Evolutionary conservation across 2,888 invertebrate genomes (phyloP).

Genomic region (Cyclophora punctaria): DNA sequence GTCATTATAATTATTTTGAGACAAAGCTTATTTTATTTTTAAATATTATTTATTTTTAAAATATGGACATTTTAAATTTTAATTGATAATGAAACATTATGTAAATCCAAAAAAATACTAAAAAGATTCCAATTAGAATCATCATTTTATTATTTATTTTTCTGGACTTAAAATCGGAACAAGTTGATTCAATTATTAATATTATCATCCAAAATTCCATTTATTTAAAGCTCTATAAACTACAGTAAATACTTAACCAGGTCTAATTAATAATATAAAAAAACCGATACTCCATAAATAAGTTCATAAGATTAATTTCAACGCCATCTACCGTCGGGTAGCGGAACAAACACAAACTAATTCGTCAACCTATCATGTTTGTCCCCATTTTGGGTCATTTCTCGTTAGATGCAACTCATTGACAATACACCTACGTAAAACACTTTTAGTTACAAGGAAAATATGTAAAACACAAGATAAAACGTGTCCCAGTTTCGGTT

Average conservation of each 20-base stretch:
- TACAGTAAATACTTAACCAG: no score
- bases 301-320: conserved; percentile 12
- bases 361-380: conserved; percentile 36
- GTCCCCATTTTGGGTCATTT: conserved; percentile 52
- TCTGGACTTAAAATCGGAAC: no score
- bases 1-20: conserved; percentile 59
- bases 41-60: conserved; percentile 6
- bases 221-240: no score
- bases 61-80: no score
- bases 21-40: conserved; percentile 56
- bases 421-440: conserved; percentile 19
- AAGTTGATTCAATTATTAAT: no score
- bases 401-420: conserved; percentile 33
- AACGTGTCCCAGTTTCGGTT: conserved; percentile 59
- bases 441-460: conserved; percentile 27
- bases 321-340: conserved; percentile 61
- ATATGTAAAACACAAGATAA: conserved; percentile 46
- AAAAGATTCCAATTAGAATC: no score
- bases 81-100: no score
- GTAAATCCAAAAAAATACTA: no score
- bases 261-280: no score
- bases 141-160: no score
- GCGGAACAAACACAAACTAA: conserved; percentile 36
- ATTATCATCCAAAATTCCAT: no score
- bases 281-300: no score